Base-by-base conservation (phyloP, 2,113 vertebrate species). In the Seriola rivoliana region DNA sequence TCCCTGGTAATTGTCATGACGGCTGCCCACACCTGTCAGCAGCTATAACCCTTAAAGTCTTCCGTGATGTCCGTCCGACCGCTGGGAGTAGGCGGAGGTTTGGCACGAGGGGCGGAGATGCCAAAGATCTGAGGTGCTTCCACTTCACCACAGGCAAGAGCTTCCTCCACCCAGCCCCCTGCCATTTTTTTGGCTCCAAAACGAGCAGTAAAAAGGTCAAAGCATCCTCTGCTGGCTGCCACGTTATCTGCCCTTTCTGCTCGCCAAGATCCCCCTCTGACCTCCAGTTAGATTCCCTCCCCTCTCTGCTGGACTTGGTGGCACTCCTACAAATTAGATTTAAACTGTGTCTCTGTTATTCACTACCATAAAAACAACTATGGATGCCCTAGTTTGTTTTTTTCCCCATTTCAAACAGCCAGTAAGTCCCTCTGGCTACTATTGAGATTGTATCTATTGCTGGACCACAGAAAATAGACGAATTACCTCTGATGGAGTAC, bases 181-280 rank as follows among this genome's bases (percentile, higher is more conserved):
- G 66, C 69, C 65, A 73, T 70, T 58, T 58, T 52, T 71, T 75
- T 87, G 87, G 88, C 90, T 91, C 76, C 52, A 69, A 81, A 87
- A 75, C n/a, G 25, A 67, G 72, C 81, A 72, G 69, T 38, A 46
- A 92, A 92, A 94, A 93, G 90, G 92, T 94, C 93, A 92, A 78
- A 82, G 46, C 80, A 88, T 86, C 85, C 82, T 85, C 85, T 44
- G 79, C 81, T 72, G 67, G 71, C 64, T 75, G 65, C 59, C 32
- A 69, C 65, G 32, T 84, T 85, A 60, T 91, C 85, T 91, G 91
- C 89, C 85, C 82, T 88, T 92, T 89, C 63, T 71, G 67, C 71
- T 87, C 34, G 75, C 88, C 85, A 89, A 92, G 89, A 92, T 77
- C 81, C 81, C 81, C 81, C 75, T 62, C 59, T 91, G 87, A 87